Evolutionary conservation across 92 coral and sea anemone species (phyloP).

Genomic region (Phymanthus crucifer): DNA sequence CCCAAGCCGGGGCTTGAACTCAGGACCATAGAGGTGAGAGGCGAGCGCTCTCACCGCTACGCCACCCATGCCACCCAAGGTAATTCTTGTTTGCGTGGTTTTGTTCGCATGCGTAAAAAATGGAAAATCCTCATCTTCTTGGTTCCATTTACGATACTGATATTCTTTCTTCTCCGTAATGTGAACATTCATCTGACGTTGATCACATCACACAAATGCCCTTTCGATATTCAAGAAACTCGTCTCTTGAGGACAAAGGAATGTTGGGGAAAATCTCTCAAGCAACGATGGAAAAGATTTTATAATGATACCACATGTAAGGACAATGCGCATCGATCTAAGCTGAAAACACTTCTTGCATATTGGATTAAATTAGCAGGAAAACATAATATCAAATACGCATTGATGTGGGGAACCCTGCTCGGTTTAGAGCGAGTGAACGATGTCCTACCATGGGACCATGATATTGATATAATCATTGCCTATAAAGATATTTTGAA

Average conservation of each 20-base stretch:
- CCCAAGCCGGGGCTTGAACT: no score
- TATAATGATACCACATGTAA: not conserved
- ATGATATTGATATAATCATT: slow-evolving; percentile 4
- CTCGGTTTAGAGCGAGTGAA: slow-evolving; percentile 5
- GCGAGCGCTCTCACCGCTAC: no score
- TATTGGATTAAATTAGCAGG: not conserved
- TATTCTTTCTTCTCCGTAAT: not conserved
- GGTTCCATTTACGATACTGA: not conserved
- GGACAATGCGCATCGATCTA: not conserved
- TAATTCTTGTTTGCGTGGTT: no score
- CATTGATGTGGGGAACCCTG: slow-evolving; percentile 11
- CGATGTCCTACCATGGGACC: slow-evolving; percentile 5
- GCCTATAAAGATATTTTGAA: not conserved
- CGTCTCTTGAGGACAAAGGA: not conserved
- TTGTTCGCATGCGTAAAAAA: not conserved
- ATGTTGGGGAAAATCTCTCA: slow-evolving; percentile 7
- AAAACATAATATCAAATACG: not conserved
- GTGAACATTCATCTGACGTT: not conserved
- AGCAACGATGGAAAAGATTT: not conserved
- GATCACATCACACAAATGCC: not conserved
- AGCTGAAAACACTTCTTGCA: not conserved
- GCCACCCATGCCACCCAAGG: no score
- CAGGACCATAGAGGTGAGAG: no score
- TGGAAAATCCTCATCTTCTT: not conserved
- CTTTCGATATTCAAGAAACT: not conserved